A percentile compares a stretch with the other conserved stretches of the same genome.
Conservation (phyloP, 2,888 invertebrate genomes). For the Leptinotarsa juncta region DNA sequence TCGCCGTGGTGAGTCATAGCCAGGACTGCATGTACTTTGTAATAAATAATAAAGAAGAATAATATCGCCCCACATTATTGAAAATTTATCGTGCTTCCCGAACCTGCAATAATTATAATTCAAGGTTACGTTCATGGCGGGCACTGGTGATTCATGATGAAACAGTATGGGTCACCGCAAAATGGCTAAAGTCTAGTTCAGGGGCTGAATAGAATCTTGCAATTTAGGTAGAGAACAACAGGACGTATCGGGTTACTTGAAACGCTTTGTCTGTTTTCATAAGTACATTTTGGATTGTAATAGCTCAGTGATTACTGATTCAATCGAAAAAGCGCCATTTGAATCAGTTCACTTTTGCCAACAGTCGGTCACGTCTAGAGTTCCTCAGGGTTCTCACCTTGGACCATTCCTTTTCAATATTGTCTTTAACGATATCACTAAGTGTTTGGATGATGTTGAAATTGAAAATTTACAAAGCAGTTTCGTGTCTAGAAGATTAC, state of each 20-base stretch:
- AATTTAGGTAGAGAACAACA: not conserved
- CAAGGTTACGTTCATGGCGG: conserved; percentile 31
- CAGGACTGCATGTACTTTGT: conserved; percentile 1
- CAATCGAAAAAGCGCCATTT: too few relatives aligned
- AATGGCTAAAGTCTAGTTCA: not conserved
- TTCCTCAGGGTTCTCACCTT: too few relatives aligned
- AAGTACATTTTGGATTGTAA: too few relatives aligned
- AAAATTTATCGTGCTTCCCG: conserved; percentile 35
- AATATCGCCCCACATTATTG: conserved; percentile 38
- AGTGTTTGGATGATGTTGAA: too few relatives aligned
- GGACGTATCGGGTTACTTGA: not conserved
- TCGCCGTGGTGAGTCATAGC: not conserved
- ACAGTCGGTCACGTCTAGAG: too few relatives aligned
- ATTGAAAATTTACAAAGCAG: too few relatives aligned
- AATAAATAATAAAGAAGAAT: conserved; percentile 37
- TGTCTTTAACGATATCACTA: too few relatives aligned
- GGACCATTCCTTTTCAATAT: too few relatives aligned
- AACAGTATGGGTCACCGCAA: conserved; percentile 33
- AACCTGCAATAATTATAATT: conserved; percentile 38
- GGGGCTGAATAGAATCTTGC: conserved; percentile 2
- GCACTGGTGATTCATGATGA: conserved; percentile 34
- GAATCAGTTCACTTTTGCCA: too few relatives aligned
- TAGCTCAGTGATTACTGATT: too few relatives aligned
- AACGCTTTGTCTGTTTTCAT: too few relatives aligned
- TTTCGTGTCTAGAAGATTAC: too few relatives aligned